Base-by-base conservation (phyloP, 2,797 vertebrate species). In the Furcifer pardalis region DNA sequence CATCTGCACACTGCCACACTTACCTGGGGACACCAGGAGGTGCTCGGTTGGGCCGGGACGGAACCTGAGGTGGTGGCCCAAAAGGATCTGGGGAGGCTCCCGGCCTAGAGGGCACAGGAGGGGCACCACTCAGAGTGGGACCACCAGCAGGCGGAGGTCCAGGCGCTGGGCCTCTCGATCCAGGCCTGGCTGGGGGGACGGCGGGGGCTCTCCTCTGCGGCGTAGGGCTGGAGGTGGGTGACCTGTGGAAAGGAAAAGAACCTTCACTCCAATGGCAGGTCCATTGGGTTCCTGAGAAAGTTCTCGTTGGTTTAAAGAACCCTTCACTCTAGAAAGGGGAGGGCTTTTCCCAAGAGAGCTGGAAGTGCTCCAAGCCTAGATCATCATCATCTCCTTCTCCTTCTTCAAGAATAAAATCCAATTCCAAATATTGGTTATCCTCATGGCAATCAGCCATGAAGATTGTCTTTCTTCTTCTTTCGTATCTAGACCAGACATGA, bases 1-100 rank as follows among this genome's bases (percentile, higher is more conserved):
- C 37, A 62, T 75, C 0, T 0, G 40, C 77, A 62, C 71, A 69
- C 59, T 44, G 73, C 81, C 84, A 87, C 73, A 95, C 98, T 98
- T 96, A 99, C 99, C 98, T 99, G 92, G 99, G 99, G 84, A 99
- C 98, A 85, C 97, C 97, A 7, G 98, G 98, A 77, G 99, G 98
- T 52, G 97, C 98, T 0, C 99, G 98, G 95, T 99, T 99, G 86
- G 99, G 98, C 89, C 98, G 97, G 86, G 98, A 99, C 89, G 99
- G 99, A 94, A 99, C 98, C 83, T 97, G 97, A 89, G 99, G 99
- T 3, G 98, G 96, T 75, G 97, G 98, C 21, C 98, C 97, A 17
- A 98, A 99, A 66, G 98, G 98, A 92, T 99, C 99, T 32, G 98
- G 98, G 93, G 98, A 99, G 72, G 97, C 97, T 85, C 98, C 98